These are phyloP conservation scores for Adelges cooleyi DNA, from an alignment of 1,140 invertebrate genomes.

Conservation along the genomic window DNA sequence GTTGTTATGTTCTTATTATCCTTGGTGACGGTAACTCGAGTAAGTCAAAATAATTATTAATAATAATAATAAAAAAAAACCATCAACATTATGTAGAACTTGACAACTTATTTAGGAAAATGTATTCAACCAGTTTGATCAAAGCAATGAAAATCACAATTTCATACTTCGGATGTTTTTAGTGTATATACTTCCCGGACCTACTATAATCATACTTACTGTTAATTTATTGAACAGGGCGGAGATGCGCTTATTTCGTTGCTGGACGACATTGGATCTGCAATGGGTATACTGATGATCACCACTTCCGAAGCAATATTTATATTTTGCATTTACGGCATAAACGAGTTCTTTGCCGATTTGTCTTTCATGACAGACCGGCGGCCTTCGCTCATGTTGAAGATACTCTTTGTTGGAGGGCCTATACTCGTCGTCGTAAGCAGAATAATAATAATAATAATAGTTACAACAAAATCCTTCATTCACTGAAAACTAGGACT, in stretches of 20 bases:
- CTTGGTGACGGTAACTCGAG: background rate
- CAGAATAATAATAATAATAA: background rate
- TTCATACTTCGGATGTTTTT: too few relatives aligned
- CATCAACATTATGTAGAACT: background rate
- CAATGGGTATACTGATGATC: slow-evolving; percentile 12
- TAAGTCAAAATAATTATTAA: background rate
- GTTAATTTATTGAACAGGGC: background rate
- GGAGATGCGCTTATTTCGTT: slow-evolving; percentile 1
- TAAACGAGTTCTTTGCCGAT: slow-evolving; percentile 2
- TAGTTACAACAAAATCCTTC: background rate
- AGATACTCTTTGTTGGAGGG: background rate
- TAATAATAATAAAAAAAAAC: background rate
- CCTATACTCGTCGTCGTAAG: background rate
- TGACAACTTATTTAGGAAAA: too few relatives aligned
- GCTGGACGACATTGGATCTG: slow-evolving; percentile 7
- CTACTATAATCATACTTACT: background rate
- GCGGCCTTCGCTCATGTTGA: background rate
- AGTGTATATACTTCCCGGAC: too few relatives aligned
- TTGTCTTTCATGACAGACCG: background rate
- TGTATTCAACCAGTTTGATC: too few relatives aligned
- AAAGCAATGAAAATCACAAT: too few relatives aligned
- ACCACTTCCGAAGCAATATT: slow-evolving; percentile 4
- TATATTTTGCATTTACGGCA: background rate
- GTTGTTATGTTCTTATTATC: background rate
- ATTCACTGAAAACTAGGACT: background rate